Percentiles rank a stretch among this genome's conserved stretches.
Conservation (phyloP, 2,888 invertebrate species). For the Oxycera nigricornis region DNA sequence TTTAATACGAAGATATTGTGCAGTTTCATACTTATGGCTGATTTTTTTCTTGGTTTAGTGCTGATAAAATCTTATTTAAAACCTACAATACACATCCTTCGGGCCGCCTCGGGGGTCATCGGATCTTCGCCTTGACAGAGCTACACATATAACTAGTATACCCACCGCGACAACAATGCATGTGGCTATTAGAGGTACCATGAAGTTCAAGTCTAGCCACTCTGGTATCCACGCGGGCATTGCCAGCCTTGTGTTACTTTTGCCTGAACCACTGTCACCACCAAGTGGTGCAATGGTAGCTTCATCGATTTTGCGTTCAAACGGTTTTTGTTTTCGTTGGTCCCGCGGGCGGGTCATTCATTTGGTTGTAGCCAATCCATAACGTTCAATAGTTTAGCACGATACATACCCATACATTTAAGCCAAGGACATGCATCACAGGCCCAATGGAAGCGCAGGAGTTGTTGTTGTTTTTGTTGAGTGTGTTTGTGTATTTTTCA, state of each 20-base stretch:
- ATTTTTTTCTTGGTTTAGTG: constrained; percentile 14
- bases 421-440: constrained; percentile 28
- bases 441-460: constrained; percentile 31
- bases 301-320: constrained; percentile 58
- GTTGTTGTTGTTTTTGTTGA: constrained; percentile 36
- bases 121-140: constrained; percentile 80
- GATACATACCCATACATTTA: constrained; percentile 32
- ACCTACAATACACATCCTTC: constrained; percentile 79
- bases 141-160: constrained; percentile 88
- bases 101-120: constrained; percentile 83
- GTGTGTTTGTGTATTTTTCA: constrained; percentile 43
- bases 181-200: constrained; percentile 89
- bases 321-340: constrained; percentile 8
- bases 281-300: constrained; percentile 84
- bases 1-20: constrained; percentile 3
- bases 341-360: too few relatives aligned
- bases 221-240: constrained; percentile 79
- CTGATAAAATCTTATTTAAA: constrained; percentile 47
- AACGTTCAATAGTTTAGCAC: constrained; percentile 14
- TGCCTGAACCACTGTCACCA: constrained; percentile 64
- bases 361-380: neutral
- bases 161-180: constrained; percentile 90
- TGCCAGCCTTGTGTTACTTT: constrained; percentile 64
- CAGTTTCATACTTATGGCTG: constrained; percentile 42
- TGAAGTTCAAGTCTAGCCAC: constrained; percentile 88